Percentiles rank a stretch among this genome's conserved stretches.
phyloP scores from a whole-genome alignment of 2,113 vertebrate species.

The Orthonyx spaldingii region DNA sequence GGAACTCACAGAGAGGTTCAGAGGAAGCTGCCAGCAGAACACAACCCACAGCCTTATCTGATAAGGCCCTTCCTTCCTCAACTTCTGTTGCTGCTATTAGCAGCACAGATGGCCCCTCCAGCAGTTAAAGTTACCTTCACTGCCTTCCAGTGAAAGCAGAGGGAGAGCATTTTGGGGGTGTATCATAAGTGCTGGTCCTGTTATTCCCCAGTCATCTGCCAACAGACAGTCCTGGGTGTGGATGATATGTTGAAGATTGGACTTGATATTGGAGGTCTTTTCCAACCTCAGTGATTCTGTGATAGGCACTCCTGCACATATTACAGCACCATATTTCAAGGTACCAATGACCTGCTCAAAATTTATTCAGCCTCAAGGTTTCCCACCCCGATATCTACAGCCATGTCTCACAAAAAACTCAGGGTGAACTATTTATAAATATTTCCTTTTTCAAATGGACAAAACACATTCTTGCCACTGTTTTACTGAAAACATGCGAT shows the following conservation, averaged over 20 bases:
- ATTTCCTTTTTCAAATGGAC: not conserved
- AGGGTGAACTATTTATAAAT: not conserved
- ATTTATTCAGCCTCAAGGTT: not conserved
- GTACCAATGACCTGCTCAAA: not conserved
- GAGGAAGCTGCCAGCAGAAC: not conserved
- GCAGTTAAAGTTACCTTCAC: not conserved
- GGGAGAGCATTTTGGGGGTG: not conserved
- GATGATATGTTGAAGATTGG: too few species aligned
- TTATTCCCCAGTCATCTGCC: not conserved
- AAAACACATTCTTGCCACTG: not conserved
- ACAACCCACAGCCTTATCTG: not conserved
- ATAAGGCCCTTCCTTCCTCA: not conserved
- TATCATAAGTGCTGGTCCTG: not conserved
- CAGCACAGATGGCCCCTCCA: not conserved
- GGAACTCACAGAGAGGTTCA: fast-evolving
- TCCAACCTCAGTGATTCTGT: not conserved
- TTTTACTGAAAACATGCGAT: not conserved
- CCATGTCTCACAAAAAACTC: not conserved
- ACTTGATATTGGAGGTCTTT: not conserved
- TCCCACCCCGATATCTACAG: not conserved
- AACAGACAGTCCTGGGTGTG: not conserved
- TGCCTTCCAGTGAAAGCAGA: not conserved
- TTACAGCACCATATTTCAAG: not conserved
- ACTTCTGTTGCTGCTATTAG: not conserved
- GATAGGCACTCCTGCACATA: not conserved